Conservation (phyloP, 2,888 invertebrate species). For the Ganaspis brasiliensis region DNA sequence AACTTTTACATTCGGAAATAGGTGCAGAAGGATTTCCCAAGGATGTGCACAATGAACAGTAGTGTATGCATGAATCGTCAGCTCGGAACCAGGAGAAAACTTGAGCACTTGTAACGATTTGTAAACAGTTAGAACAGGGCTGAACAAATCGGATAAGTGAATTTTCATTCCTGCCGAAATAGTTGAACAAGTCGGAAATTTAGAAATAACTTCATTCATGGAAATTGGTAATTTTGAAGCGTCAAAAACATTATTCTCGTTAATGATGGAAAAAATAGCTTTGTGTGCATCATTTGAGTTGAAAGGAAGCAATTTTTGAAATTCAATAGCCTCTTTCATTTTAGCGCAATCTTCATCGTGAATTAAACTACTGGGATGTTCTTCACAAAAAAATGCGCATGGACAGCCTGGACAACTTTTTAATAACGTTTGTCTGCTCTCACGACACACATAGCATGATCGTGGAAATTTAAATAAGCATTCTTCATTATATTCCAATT, state of each 20-base stretch:
- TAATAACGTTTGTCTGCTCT: slow-evolving; percentile 60
- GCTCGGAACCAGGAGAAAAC: neutral
- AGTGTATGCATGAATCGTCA: neutral
- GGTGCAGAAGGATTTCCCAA: neutral
- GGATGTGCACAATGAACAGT: neutral
- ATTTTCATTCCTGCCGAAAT: too few species aligned
- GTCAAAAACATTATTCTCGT: too few species aligned
- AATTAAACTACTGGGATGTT: slow-evolving; percentile 57
- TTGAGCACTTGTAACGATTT: too few species aligned
- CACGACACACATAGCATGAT: slow-evolving; percentile 69
- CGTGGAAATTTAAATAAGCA: slow-evolving; percentile 66
- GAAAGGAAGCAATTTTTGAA: neutral
- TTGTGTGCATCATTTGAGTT: too few species aligned
- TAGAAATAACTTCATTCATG: too few species aligned
- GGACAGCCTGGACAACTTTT: slow-evolving; percentile 70
- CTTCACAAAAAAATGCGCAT: slow-evolving; percentile 67
- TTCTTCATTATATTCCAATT: slow-evolving; percentile 59
- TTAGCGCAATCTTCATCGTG: slow-evolving; percentile 52
- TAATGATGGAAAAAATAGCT: too few species aligned
- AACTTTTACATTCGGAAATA: neutral
- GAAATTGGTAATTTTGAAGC: too few species aligned
- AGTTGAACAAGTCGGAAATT: too few species aligned
- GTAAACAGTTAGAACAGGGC: too few species aligned
- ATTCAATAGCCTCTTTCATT: slow-evolving; percentile 58
- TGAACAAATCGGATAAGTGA: too few species aligned